A percentile compares a stretch with the other conserved stretches of the same genome.
These are phyloP conservation scores for Chondrosia reniformis DNA, from an alignment of 37 sponge, comb jelly and placozoan species.

Conservation along the genomic window DNA sequence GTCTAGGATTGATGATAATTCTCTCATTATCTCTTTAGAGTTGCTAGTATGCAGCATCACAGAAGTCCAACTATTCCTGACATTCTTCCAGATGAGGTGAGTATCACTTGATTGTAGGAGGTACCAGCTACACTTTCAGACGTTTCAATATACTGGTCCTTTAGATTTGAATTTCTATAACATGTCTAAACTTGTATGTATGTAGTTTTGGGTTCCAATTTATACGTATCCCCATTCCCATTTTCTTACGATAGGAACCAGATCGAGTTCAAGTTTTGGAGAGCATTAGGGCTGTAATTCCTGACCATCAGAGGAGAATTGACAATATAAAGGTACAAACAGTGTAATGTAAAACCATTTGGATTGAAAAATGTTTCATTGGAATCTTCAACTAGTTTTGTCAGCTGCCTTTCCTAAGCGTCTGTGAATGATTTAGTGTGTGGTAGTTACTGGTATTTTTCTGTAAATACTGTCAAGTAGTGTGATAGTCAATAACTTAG, in stretches of 20 bases:
- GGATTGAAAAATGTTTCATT: too few relatives aligned
- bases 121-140: too few relatives aligned
- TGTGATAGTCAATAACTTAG: too few relatives aligned
- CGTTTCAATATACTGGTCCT: too few relatives aligned
- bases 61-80: constrained; percentile 10
- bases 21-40: background rate
- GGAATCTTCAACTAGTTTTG: too few relatives aligned
- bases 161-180: background rate
- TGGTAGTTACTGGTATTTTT: too few relatives aligned
- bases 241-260: constrained; percentile 8
- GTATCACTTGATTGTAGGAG: too few relatives aligned
- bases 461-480: too few relatives aligned
- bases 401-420: too few relatives aligned
- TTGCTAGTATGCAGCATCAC: constrained; percentile 16
- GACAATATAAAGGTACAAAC: constrained; percentile 15
- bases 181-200: background rate
- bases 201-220: background rate
- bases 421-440: too few relatives aligned
- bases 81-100: background rate
- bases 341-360: too few relatives aligned
- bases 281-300: constrained; percentile 51
- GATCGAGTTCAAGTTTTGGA: constrained; percentile 43
- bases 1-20: background rate
- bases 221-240: background rate
- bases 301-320: constrained; percentile 52